Base-by-base conservation (phyloP, 2,888 invertebrate species). In the Eurytoma californica region DNA sequence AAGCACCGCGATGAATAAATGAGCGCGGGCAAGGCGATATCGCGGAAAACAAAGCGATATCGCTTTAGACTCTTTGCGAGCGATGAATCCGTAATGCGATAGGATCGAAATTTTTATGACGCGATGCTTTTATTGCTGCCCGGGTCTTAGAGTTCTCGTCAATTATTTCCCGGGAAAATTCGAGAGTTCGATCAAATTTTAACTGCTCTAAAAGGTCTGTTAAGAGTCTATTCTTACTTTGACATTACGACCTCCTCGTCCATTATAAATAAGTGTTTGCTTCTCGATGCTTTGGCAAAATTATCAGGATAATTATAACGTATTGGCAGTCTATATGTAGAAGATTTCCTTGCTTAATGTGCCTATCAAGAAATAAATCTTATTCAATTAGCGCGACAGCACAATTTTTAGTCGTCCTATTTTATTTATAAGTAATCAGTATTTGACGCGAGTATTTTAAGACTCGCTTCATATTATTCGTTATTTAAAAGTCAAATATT, bases 1-100 rank as follows among this genome's bases (percentile, higher is more conserved):
- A 74, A 75, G 75, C 70, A 66, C 53, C 70, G 51, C 70, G 60
- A 75, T 79, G 69, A 74, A 79, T 76, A 80, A 72, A 60, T 75
- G 57, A 79, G 69, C 55, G 51, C 18, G 55, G 30, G 28, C 63
- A n/a, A 63, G 65, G 39, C 67, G 60, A 77, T 63, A 70, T 14
- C 30, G 72, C 24, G 57, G 47, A 60, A 67, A 73, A 58, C 61
- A 70, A 79, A 66, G 65, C 66, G 68, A 47, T 76, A 67, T 72
- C 49, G 39, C 67, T 77, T 73, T 67, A 13, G 16, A 58, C 58
- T 60, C 55, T n/a, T 39, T 24, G 57, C 18, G 28, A 66, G 49
- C 67, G 13, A 67, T 72, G 68, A 78, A 78, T 68, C 49, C 20
- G 16, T 73, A 47, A 78, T 68, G 20, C 3, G 4, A n/a, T 18